These are phyloP conservation scores for Macropodus opercularis DNA, from an alignment of 2,797 vertebrate species.

Conservation along the genomic window DNA sequence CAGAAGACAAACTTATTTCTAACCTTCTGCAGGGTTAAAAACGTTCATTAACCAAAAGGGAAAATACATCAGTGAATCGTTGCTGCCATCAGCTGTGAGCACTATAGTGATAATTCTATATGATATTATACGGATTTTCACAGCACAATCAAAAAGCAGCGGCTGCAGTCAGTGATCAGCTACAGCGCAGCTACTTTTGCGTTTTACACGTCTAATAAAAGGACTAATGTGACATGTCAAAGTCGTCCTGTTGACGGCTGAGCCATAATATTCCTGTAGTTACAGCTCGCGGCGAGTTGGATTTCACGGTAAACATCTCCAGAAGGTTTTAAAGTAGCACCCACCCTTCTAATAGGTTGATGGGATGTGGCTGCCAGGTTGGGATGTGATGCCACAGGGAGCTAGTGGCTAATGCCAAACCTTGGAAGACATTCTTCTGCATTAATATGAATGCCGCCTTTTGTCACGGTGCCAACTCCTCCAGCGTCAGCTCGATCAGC, in stretches of 20 bases:
- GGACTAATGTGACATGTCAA: background rate
- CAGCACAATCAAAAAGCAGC: no score
- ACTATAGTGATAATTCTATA: no score
- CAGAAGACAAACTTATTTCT: no score
- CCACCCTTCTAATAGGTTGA: conserved; percentile 3
- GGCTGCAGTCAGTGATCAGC: background rate
- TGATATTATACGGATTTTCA: no score
- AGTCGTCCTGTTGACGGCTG: no score
- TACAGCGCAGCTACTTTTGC: no score
- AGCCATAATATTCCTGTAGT: background rate
- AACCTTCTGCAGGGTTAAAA: background rate
- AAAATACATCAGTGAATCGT: no score
- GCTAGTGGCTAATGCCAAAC: conserved; percentile 11
- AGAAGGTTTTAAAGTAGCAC: conserved; percentile 1
- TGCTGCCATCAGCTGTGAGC: no score
- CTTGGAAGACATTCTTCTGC: conserved; percentile 19
- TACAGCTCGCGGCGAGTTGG: conserved; percentile 1
- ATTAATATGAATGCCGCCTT: conserved; percentile 32
- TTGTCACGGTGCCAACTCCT: conserved; percentile 35
- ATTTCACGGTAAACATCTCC: background rate
- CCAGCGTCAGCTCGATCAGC: conserved; percentile 26
- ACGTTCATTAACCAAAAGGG: no score
- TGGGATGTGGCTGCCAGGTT: conserved; percentile 7
- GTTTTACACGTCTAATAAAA: background rate
- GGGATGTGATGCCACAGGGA: conserved; percentile 4